Evolutionary conservation across 2,113 vertebrate species (phyloP), one percentile per base, ranked within the genome.

Genomic region (Paracyprichromis sp.): DNA sequence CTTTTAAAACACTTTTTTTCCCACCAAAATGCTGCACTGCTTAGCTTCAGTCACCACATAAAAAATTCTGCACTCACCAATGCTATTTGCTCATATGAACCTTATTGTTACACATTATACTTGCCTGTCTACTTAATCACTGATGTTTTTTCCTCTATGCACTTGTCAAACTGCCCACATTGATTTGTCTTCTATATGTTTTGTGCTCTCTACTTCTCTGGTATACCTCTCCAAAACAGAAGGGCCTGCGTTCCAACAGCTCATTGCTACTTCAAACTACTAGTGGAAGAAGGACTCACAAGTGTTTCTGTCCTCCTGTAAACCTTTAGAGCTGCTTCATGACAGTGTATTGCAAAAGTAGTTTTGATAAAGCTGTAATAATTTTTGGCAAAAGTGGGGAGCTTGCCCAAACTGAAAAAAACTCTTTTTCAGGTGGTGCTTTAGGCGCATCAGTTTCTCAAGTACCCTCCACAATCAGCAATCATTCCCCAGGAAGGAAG

Each of bases 391-490:
- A 21, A 63, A 69, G 45, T 82, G 34, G 56, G 21, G 9, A 78
- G 36, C 59, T 61, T 36, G 9, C 12, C 43, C 29, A n/a, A 66
- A 1, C 66, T 31, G 34, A 26, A 85, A 47, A 47, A n/a, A 76
- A 1, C 12, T 5, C 24, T 13, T 80, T 71, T 24, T 57, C 7
- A 89, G 83, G 78, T 61, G 45, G 36, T 31, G 16, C 50, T 87
- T 61, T 71, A 76, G 56, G 83, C 59, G 26, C 26, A 66, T 83
- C 36, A 57, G 31, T 82, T n/a, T 83, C 82, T 86, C 61, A 86
- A 91, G 83, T 80, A 83, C 38, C 63, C 80, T 88, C 83, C 21
- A 86, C 88, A 94, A 91, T 90, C 86, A 92, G 21, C 66, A 82
- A 85, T 73, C 82, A 84, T 86, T 9, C 14, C 26, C 78, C 69